Conservation (phyloP, 2,888 invertebrate genomes). For the Hetaerina titia region DNA sequence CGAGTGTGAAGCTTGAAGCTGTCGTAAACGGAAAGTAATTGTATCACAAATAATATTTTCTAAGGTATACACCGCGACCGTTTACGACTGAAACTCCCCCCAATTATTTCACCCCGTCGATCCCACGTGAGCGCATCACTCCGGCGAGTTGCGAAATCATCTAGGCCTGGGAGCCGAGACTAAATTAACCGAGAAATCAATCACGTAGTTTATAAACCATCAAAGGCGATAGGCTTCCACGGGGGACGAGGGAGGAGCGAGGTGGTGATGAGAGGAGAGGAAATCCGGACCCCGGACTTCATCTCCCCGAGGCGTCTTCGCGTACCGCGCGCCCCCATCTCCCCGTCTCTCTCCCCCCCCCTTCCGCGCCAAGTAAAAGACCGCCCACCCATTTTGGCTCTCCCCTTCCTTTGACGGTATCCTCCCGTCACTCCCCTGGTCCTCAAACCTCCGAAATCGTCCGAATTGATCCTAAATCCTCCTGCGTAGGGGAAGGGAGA, state of each 20-base stretch:
- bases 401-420: neutral
- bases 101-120: neutral
- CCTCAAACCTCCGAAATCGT: neutral
- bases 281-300: neutral
- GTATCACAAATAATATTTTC: neutral
- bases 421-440: neutral
- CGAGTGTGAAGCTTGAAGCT: neutral
- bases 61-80: neutral
- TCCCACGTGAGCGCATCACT: neutral
- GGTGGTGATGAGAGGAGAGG: neutral
- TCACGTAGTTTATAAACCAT: conserved; percentile 15
- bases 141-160: neutral
- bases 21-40: neutral
- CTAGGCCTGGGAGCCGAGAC: neutral
- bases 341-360: neutral
- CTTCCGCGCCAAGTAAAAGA: too few species aligned
- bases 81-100: too few species aligned
- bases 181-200: conserved; percentile 30
- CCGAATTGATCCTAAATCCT: conserved; percentile 27
- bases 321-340: neutral
- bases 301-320: neutral
- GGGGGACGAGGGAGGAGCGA: neutral
- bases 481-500: neutral
- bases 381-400: neutral
- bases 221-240: neutral